These are phyloP conservation scores for Mustela lutreola DNA, from an alignment of 2,113 vertebrate genomes.

Conservation along the genomic window DNA sequence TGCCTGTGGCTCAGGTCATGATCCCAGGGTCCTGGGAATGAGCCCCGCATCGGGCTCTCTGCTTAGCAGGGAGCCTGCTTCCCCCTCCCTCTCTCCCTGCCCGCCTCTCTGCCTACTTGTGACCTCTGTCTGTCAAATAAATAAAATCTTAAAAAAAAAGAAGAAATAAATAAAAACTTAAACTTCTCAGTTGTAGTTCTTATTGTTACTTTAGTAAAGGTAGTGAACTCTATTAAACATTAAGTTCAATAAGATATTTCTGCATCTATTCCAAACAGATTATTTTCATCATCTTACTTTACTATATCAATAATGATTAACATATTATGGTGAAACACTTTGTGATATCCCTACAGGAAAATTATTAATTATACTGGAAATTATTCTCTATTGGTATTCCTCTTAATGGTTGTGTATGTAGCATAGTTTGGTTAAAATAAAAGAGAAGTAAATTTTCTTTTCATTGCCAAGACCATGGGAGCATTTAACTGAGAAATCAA, in stretches of 20 bases:
- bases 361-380: background rate
- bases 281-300: background rate
- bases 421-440: background rate
- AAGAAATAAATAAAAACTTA: background rate
- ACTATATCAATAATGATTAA: background rate
- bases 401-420: slow-evolving; percentile 34
- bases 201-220: background rate
- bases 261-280: background rate
- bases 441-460: background rate
- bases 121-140: no score
- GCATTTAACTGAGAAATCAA: background rate
- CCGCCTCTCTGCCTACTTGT: no score
- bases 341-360: background rate
- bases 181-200: background rate
- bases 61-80: no score
- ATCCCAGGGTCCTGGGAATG: no score
- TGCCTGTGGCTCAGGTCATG: no score
- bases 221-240: background rate
- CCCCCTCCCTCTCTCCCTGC: no score
- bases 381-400: background rate
- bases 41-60: no score
- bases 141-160: no score
- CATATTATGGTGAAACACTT: background rate
- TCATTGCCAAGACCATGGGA: background rate
- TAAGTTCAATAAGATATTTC: background rate